A percentile compares a stretch with the other conserved stretches of the same genome.
Conservation (phyloP, 1,140 invertebrate genomes). For the Octopus bimaculoides region DNA sequence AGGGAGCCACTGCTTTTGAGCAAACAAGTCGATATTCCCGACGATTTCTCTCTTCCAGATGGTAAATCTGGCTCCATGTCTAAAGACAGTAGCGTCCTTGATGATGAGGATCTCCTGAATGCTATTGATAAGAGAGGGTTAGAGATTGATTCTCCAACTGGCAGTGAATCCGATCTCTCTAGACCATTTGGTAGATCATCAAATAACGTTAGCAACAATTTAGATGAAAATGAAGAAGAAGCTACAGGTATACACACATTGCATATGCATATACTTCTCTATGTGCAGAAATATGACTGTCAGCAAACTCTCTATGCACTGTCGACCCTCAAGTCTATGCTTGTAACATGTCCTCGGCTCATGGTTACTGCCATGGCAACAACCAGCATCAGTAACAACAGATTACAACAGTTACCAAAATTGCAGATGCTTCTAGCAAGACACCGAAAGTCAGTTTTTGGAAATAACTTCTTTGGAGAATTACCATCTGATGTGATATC, state of each 20-base stretch:
- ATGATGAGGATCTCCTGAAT: conserved; percentile 43
- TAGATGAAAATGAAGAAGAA: conserved; percentile 40
- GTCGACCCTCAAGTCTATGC: conserved; percentile 71
- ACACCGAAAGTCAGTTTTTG: conserved; percentile 79
- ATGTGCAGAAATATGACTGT: conserved; percentile 78
- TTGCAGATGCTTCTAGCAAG: conserved; percentile 70
- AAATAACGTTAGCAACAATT: neutral
- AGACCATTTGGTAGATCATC: neutral
- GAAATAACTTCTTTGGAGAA: conserved; percentile 75
- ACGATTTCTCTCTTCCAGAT: neutral
- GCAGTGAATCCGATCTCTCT: conserved; percentile 40
- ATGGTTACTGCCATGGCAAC: conserved; percentile 73
- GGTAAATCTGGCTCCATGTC: conserved; percentile 15
- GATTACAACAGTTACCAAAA: conserved; percentile 57
- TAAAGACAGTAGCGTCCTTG: conserved; percentile 29
- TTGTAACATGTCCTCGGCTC: conserved; percentile 71
- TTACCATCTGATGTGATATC: conserved; percentile 59
- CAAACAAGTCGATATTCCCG: neutral
- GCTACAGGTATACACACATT: conserved; percentile 67
- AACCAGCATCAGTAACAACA: conserved; percentile 64
- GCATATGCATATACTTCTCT: conserved; percentile 80
- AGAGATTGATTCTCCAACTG: conserved; percentile 42
- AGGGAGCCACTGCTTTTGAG: neutral
- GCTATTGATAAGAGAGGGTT: conserved; percentile 35
- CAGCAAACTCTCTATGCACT: conserved; percentile 76